Base-by-base conservation (phyloP, 2,888 invertebrate genomes). In the Hecatera dysodea region DNA sequence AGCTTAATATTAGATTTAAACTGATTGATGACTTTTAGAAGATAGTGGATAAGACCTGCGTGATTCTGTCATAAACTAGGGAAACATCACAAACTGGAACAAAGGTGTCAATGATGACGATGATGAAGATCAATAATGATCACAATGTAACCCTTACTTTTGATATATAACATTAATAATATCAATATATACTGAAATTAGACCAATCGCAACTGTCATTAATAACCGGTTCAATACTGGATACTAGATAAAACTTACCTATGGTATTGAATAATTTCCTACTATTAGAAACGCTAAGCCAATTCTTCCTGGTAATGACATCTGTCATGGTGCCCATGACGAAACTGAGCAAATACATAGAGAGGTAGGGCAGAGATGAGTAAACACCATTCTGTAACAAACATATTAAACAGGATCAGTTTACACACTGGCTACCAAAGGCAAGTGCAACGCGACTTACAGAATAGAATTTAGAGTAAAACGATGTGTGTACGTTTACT, bases 311-410 rank as follows among this genome's bases (percentile, higher is more conserved):
- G 29, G 97, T 96, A 0, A 97, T 90, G 64, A 95, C 88, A 84
- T 98, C 98, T 0, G 98, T 97, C 62, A 97, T 87, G 48, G 95
- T 96, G 9, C 98, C 97, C 91, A 98, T 97, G 0, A 97, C 95
- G 84, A 98, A 97, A 83, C 97, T 97, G 57, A 97, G 90, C 19
- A 97, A 73, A 96, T 97, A 98, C 95, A 98, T 97, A 0, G 96
- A 96, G 29, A 98, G 92, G 89, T 98, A 98, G 0, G 98, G 98
- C 36, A 98, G 88, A 0, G 97, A 97, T 0, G 98, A 98, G 0
- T 98, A 89, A 9, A 97, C 83, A 6, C 97, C 97, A 85, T 97
- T 98, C 96, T 97, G 90, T 24, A 93, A 95, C 61, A 76, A 78
- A 77, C 12, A 52, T n/a, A 11, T 36, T 11, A 44, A 44, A 2